A percentile compares a stretch with the other conserved stretches of the same genome.
phyloP scores from a whole-genome alignment of 2,888 invertebrate genomes.

The Microchrysa polita region DNA sequence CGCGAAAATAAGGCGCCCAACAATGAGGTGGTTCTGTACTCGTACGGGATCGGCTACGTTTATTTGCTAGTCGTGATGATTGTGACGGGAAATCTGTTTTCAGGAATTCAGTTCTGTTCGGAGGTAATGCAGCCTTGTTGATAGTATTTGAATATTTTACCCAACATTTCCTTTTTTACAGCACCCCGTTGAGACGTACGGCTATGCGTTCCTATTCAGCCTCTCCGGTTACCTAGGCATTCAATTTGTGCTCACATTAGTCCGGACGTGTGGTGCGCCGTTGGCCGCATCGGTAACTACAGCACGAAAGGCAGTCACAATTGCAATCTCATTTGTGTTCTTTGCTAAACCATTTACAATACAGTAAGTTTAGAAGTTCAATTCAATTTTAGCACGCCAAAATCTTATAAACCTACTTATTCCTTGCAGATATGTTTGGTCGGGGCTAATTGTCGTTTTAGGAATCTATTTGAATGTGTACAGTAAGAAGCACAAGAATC shows the following conservation, averaged over 20 bases:
- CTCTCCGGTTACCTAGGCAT: conserved; percentile 92
- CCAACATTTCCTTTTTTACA: conserved; percentile 62
- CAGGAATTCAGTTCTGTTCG: conserved; percentile 80
- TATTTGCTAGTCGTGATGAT: conserved; percentile 81
- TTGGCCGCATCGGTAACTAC: conserved; percentile 94
- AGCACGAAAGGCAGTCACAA: conserved; percentile 90
- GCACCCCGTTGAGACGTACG: conserved; percentile 80
- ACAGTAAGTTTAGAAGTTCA: conserved; percentile 73
- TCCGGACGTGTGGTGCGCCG: conserved; percentile 89
- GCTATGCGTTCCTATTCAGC: conserved; percentile 86
- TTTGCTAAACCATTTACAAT: conserved; percentile 94
- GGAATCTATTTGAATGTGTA: conserved; percentile 96
- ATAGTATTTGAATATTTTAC: not conserved
- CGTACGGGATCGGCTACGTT: conserved; percentile 86
- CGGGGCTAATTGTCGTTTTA: conserved; percentile 84
- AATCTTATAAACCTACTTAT: conserved; percentile 19
- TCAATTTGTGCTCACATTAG: conserved; percentile 90
- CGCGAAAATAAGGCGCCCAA: conserved; percentile 83
- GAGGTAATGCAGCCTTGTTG: conserved; percentile 67
- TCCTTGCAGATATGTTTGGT: conserved; percentile 84
- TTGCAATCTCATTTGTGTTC: conserved; percentile 89
- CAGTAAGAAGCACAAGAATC: conserved; percentile 73
- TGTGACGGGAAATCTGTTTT: conserved; percentile 76
- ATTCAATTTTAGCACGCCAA: not conserved
- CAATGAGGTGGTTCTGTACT: conserved; percentile 92